Conservation (phyloP, 2,113 vertebrate species). For the Oncorhynchus gorbuscha region DNA sequence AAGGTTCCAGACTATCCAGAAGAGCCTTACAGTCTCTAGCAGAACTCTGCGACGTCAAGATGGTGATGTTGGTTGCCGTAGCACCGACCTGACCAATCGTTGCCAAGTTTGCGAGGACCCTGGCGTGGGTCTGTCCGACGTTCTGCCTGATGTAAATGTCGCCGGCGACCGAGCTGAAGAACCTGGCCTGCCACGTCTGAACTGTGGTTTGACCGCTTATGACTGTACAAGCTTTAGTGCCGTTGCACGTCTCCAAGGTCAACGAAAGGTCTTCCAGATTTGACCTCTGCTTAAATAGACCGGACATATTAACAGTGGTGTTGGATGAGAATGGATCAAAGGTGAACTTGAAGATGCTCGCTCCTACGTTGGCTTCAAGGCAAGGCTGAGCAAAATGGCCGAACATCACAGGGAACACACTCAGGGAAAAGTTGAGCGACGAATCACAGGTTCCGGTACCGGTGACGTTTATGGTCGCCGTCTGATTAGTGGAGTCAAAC, state of each 20-base stretch:
- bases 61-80: slow-evolving; percentile 28
- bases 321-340: slow-evolving; percentile 9
- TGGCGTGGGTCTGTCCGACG: not conserved
- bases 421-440: slow-evolving; percentile 60
- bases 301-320: slow-evolving; percentile 30
- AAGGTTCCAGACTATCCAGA: slow-evolving; percentile 36
- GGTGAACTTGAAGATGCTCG: slow-evolving; percentile 50
- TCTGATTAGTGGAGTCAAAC: slow-evolving; percentile 56
- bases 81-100: slow-evolving; percentile 46
- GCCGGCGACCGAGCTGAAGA: slow-evolving; percentile 65
- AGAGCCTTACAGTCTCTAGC: slow-evolving; percentile 51
- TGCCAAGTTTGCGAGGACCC: slow-evolving; percentile 66
- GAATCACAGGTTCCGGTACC: slow-evolving; percentile 52
- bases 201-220: slow-evolving; percentile 31
- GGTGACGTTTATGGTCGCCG: slow-evolving; percentile 56
- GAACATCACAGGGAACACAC: slow-evolving; percentile 73
- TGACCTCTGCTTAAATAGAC: slow-evolving; percentile 41
- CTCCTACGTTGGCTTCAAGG: slow-evolving; percentile 61
- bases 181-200: slow-evolving; percentile 66
- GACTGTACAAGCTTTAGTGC: slow-evolving; percentile 61
- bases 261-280: slow-evolving; percentile 70
- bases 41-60: slow-evolving; percentile 48
- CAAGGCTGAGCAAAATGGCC: slow-evolving; percentile 71
- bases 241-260: slow-evolving; percentile 64
- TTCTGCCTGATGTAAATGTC: slow-evolving; percentile 70